Percentiles rank a stretch among this genome's conserved stretches.
These are phyloP conservation scores for Odontomachus brunneus DNA, from an alignment of 1,140 invertebrate genomes.

Conservation along the genomic window DNA sequence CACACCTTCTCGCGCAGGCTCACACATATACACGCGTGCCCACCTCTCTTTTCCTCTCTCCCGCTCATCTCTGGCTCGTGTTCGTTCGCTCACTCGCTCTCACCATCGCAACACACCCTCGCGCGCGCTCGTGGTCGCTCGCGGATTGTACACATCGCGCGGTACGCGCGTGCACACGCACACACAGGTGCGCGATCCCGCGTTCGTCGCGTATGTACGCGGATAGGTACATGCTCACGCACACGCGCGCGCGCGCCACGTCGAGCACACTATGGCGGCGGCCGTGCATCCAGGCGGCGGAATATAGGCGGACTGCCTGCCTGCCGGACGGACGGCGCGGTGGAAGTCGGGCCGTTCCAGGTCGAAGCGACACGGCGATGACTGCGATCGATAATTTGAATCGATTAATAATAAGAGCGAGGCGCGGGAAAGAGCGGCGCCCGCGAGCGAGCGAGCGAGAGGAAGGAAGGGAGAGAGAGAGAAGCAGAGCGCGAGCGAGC, in stretches of 20 bases:
- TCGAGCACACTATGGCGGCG: slow-evolving; percentile 67
- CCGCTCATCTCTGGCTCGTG: too few species aligned
- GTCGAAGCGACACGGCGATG: slow-evolving; percentile 38
- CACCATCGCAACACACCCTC: slow-evolving; percentile 32
- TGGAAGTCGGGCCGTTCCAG: slow-evolving; percentile 1
- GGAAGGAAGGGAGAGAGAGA: not conserved
- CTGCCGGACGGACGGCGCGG: slow-evolving; percentile 55
- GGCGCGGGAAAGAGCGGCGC: not conserved
- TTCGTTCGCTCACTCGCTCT: slow-evolving; percentile 20
- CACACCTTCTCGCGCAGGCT: slow-evolving; percentile 30
- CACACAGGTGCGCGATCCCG: slow-evolving; percentile 1
- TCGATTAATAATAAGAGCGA: slow-evolving; percentile 61
- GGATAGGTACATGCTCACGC: too few species aligned
- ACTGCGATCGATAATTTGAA: slow-evolving; percentile 65
- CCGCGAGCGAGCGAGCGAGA: not conserved
- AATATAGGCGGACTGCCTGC: slow-evolving; percentile 48
- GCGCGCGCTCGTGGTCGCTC: slow-evolving; percentile 55
- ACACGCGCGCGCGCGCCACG: slow-evolving; percentile 59
- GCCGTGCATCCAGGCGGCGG: slow-evolving; percentile 69
- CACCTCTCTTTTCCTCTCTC: not conserved
- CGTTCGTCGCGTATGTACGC: slow-evolving; percentile 24
- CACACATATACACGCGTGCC: not conserved
- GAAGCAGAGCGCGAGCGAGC: not conserved
- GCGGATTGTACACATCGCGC: slow-evolving; percentile 32
- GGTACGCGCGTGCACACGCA: slow-evolving; percentile 60